Base-by-base conservation (phyloP, 2,797 vertebrate genomes). In the Astyanax mexicanus region DNA sequence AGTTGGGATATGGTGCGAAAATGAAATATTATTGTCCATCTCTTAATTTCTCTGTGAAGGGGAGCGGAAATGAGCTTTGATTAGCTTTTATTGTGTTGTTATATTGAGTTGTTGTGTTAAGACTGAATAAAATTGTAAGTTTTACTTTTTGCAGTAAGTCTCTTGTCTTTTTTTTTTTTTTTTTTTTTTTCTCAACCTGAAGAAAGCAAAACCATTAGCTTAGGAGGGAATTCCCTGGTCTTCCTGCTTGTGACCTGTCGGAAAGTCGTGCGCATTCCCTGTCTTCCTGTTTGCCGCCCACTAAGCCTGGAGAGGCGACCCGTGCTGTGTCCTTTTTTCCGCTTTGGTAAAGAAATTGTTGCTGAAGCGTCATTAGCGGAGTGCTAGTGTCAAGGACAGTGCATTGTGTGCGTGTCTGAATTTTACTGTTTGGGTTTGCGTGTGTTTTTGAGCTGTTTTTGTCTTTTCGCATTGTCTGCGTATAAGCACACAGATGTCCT, bases 141-240 rank as follows among this genome's bases (percentile, higher is more conserved):
- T 51, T 51, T 23, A 0, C 0, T 15, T 44, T 17, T 55, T 45
- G 6, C 3, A 13, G 49, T 6, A 10, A 8, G 25, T 25, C 29
- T 17, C 13, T 58, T 67, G 38, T 38, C 3, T 35, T 7, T 45
- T n/a, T 32, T 35, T 45, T 77, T 71, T 21, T 0, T 1, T 4
- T 6, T 25, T 13, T 45, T 25, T 21, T 12, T 11, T 10, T 37
- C 27, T 2, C 52, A 44, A 23, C 1, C 17, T 60, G 15, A 29
- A 13, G 65, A 65, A 52, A 64, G 25, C 52, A 3, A 29, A 25
- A 32, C 21, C 60, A 44, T 77, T 45, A 66, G 40, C 11, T 37
- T 47, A 60, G 32, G 32, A 84, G 78, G 80, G 78, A 84, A 80
- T 71, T 77, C 80, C 80, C 76, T 62, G 38, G 42, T 38, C 74